phyloP scores from a whole-genome alignment of 2,113 vertebrate genomes.

The Phodopus roborovskii region DNA sequence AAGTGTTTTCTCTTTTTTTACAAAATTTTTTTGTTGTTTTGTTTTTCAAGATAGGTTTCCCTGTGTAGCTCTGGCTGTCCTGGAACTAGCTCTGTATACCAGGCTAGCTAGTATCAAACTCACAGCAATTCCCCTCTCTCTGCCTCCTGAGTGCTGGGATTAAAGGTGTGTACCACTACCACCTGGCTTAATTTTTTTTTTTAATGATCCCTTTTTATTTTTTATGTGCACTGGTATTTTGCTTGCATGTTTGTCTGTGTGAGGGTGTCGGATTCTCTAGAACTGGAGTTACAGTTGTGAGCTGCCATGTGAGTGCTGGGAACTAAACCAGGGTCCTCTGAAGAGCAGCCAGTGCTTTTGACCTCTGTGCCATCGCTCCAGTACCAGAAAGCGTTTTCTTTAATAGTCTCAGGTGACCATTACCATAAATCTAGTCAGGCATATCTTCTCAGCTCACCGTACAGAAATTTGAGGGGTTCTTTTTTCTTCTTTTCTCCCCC shows the following conservation, averaged over 20 bases:
- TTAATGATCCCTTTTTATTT: background rate
- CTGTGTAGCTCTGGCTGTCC: too few relatives aligned
- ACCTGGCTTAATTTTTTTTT: background rate
- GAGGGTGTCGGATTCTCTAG: background rate
- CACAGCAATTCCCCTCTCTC: too few relatives aligned
- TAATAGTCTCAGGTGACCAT: background rate
- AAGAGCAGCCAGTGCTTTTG: background rate
- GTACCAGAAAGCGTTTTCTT: slow-evolving; percentile 35
- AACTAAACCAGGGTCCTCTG: background rate
- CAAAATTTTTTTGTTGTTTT: too few relatives aligned
- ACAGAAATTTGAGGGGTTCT: background rate
- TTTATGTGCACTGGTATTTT: background rate
- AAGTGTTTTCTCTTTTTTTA: background rate
- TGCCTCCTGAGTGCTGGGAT: too few relatives aligned
- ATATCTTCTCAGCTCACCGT: background rate
- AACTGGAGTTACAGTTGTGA: background rate
- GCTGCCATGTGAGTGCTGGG: background rate
- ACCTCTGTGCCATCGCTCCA: background rate
- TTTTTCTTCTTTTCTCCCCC: too few relatives aligned
- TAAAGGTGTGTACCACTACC: too few relatives aligned
- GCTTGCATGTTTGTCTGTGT: background rate
- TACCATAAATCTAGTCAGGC: background rate
- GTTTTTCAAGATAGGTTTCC: too few relatives aligned
- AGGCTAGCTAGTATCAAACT: too few relatives aligned
- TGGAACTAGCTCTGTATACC: too few relatives aligned